Percentiles rank a stretch among this genome's conserved stretches.
Conservation (phyloP, 2,888 invertebrate genomes). For the Cephonodes hylas region DNA sequence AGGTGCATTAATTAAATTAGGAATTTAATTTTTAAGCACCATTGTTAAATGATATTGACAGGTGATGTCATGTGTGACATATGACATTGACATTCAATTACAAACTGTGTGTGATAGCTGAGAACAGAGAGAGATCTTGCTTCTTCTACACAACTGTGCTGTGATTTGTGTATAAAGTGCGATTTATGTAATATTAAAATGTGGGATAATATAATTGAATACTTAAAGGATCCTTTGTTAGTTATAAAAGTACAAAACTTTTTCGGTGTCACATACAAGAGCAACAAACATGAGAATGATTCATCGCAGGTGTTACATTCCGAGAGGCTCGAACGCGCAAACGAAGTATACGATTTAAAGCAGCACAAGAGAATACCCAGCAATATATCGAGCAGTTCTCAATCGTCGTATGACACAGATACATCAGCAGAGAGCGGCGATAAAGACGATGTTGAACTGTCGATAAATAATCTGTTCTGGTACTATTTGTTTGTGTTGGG, state of each 20-base stretch:
- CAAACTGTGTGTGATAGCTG: too few species aligned
- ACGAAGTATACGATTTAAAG: constrained; percentile 49
- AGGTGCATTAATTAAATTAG: too few species aligned
- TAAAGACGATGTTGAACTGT: constrained; percentile 67
- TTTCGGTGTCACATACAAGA: constrained; percentile 86
- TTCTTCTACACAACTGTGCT: too few species aligned
- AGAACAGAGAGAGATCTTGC: too few species aligned
- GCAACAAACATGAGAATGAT: constrained; percentile 44
- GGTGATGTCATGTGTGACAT: too few species aligned
- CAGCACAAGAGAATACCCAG: constrained; percentile 66
- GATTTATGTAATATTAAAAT: constrained; percentile 32
- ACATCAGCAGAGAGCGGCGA: constrained; percentile 55
- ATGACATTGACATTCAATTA: neutral
- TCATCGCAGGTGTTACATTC: constrained; percentile 52
- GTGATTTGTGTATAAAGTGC: neutral
- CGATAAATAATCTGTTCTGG: constrained; percentile 88
- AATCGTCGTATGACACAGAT: constrained; percentile 66
- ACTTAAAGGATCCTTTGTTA: constrained; percentile 87
- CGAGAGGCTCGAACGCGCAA: constrained; percentile 45
- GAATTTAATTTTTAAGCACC: too few species aligned
- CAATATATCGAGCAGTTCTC: constrained; percentile 64
- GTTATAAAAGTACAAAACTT: constrained; percentile 89
- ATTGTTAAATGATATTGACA: too few species aligned
- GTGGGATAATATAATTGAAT: constrained; percentile 81
- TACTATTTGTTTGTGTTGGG: constrained; percentile 92